A percentile compares a stretch with the other conserved stretches of the same genome.
Evolutionary conservation across 2,797 vertebrate genomes (phyloP).

Genomic region (Meda fulgida): DNA sequence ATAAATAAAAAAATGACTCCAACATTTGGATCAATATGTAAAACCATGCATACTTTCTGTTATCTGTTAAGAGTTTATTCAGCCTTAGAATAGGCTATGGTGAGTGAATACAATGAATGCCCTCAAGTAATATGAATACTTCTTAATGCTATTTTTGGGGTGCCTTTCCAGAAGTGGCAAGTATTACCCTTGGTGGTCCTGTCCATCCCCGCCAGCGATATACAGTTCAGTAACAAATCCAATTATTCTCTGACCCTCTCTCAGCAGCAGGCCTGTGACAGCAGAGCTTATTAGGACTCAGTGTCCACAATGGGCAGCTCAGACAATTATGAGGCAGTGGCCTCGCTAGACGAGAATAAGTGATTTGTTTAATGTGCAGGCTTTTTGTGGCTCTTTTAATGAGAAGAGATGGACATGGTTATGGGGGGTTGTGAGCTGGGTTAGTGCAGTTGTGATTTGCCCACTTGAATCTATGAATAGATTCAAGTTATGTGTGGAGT

Average conservation of each 20-base stretch:
- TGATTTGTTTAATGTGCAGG: slow-evolving; percentile 80
- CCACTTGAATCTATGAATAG: slow-evolving; percentile 78
- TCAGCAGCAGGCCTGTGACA: slow-evolving; percentile 83
- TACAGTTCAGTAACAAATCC: slow-evolving; percentile 83
- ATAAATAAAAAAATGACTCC: background rate
- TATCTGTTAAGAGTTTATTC: background rate
- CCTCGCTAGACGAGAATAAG: slow-evolving; percentile 81
- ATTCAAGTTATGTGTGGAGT: slow-evolving; percentile 67
- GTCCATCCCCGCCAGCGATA: slow-evolving; percentile 73
- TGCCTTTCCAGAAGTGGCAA: slow-evolving; percentile 45
- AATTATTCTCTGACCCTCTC: slow-evolving; percentile 87
- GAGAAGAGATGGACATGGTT: slow-evolving; percentile 32
- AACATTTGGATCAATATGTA: background rate
- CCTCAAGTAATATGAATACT: slow-evolving; percentile 32
- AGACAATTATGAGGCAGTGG: slow-evolving; percentile 80
- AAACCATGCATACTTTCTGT: background rate
- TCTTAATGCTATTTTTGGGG: slow-evolving; percentile 39
- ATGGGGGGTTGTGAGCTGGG: slow-evolving; percentile 16
- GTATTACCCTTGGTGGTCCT: slow-evolving; percentile 79
- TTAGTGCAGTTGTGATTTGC: slow-evolving; percentile 61
- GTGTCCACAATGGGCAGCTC: slow-evolving; percentile 79
- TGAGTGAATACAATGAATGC: background rate
- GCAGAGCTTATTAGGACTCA: slow-evolving; percentile 82
- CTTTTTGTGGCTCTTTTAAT: slow-evolving; percentile 70
- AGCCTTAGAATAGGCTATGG: background rate